Conservation (phyloP, 2,888 invertebrate genomes). For the Xiphydria camelus region DNA sequence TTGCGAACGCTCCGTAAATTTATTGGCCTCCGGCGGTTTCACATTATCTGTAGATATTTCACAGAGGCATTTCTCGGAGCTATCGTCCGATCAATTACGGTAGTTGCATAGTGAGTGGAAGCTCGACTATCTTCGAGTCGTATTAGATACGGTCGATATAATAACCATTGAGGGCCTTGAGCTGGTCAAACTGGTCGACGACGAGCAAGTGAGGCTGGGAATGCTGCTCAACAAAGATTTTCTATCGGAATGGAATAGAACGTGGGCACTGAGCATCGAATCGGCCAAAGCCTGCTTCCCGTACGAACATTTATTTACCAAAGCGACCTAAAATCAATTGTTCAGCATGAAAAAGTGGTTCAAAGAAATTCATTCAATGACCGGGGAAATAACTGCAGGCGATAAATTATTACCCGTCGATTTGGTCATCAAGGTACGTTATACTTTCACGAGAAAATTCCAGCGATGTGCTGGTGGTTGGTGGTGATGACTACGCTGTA, state of each 20-base stretch:
- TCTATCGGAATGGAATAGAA: conserved; percentile 70
- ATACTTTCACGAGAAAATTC: no score
- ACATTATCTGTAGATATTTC: conserved; percentile 52
- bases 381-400: no score
- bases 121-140: conserved; percentile 56
- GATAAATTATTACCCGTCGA: conserved; percentile 92
- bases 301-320: conserved; percentile 84
- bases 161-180: conserved; percentile 72
- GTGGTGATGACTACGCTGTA: no score
- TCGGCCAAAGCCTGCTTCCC: conserved; percentile 77
- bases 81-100: conserved; percentile 50
- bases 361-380: conserved; percentile 76
- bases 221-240: conserved; percentile 77
- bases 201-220: conserved; percentile 70
- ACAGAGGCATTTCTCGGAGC: conserved; percentile 48
- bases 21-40: conserved; percentile 50
- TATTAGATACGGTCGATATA: conserved; percentile 74
- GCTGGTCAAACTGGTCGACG: conserved; percentile 65
- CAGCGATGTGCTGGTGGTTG: no score
- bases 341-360: conserved; percentile 94
- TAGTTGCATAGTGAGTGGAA: conserved; percentile 51
- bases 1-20: no score
- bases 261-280: conserved; percentile 69
- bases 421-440: conserved; percentile 77
- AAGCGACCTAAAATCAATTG: conserved; percentile 85